Evolutionary conservation across 2,113 vertebrate species (phyloP).

Genomic region (Oreotrochilus melanogaster): DNA sequence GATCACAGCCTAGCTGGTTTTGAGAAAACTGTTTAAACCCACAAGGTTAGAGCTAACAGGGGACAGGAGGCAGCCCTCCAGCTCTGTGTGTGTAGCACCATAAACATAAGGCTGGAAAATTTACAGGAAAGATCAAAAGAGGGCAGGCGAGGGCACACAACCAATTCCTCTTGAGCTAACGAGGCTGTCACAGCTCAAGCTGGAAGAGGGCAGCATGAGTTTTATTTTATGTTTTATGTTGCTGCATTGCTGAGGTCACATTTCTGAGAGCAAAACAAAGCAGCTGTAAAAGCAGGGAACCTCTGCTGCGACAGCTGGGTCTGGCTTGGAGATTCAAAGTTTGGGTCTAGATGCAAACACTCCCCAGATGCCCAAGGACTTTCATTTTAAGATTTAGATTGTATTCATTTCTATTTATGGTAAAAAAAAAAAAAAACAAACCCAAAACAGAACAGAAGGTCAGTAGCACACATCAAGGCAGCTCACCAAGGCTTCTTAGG

Average conservation of each 20-base stretch:
- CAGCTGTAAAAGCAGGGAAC: not conserved
- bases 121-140: conserved; percentile 5
- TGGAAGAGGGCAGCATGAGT: conserved; percentile 46
- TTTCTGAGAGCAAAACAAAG: not conserved
- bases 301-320: not conserved
- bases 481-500: not conserved
- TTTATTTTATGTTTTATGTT: not conserved
- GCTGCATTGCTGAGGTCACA: not conserved
- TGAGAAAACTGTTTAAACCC: not conserved
- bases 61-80: not conserved
- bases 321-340: not conserved
- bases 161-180: not conserved
- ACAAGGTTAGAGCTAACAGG: not conserved
- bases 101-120: not conserved
- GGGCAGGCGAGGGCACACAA: not conserved
- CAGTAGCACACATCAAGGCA: not conserved
- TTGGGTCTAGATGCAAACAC: not conserved
- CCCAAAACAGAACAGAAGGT: not conserved
- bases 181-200: not conserved
- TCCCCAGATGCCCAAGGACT: not conserved
- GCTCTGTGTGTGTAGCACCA: accelerated
- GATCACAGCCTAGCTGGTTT: not conserved
- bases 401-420: not conserved
- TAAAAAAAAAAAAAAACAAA: not conserved
- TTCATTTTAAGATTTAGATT: not conserved